Base-by-base conservation (phyloP, 2,888 invertebrate species). In the Parapristionchus giblindavisi region DNA sequence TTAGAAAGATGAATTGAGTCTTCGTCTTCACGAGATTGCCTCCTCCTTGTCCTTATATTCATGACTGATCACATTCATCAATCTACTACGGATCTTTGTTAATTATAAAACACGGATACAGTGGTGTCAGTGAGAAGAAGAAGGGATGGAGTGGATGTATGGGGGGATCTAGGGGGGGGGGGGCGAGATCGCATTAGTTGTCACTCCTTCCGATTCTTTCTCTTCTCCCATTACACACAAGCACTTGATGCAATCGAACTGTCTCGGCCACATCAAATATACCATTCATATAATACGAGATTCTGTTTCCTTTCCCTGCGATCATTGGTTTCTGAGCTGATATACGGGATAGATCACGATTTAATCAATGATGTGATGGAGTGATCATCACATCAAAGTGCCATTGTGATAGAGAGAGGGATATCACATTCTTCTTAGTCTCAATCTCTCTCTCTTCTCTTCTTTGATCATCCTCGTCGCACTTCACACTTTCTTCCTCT, bases 241-340 rank as follows among this genome's bases (percentile, higher is more conserved):
- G 24, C 61, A 43, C 17, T 17, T 29, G 63, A 65, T 65, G 8
- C 43, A 65, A 40, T 63, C 40, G 75, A 48, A 48, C 56, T 24
- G 68, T 32, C 65, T 43, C 51, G 71, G 72, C 70, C 60, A 68
- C 70, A 58, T 54, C 70, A 76, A 74, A 76, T 70, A 70, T 76
- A 65, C 40, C n/a, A 51, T 58, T 21, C 17, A n/a, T n/a, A 29
- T 43, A 65, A 58, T 51, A 24, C 29, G 40, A 3, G 38, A 61
- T 71, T 63, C 48, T 61, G 48, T 32, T 61, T 40, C 71, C 51
- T 36, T 29, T 51, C 61, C 29, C 43, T 32, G 17, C 17, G 17
- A 21, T 27, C 29, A 17, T 43, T n/a, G 43, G 66, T 70, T 70
- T 77, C 76, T 74, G 58, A 66, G 68, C 71, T 52, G 74, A 77